phyloP scores from a whole-genome alignment of 1,140 invertebrate genomes.

The Bradysia coprophila region DNA sequence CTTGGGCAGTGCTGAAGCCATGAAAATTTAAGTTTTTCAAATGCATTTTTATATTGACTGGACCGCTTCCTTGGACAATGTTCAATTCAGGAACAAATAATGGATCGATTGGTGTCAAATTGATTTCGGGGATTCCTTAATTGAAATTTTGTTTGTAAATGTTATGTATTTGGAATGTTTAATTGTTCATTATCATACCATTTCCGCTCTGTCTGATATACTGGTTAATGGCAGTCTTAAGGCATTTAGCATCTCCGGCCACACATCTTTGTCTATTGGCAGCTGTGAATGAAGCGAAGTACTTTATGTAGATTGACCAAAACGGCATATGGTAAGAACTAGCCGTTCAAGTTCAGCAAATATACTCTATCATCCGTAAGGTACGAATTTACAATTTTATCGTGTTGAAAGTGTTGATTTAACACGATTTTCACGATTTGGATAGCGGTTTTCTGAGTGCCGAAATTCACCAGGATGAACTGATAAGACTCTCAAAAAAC shows the following conservation, averaged over 20 bases:
- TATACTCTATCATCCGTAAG: too few species aligned
- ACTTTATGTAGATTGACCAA: too few species aligned
- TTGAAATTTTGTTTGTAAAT: not conserved
- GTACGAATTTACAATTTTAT: too few species aligned
- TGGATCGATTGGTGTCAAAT: constrained; percentile 2
- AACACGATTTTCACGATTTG: too few species aligned
- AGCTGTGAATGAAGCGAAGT: too few species aligned
- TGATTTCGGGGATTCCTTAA: not conserved
- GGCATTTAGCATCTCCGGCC: constrained; percentile 8
- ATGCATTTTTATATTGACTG: not conserved
- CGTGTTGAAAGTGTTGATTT: too few species aligned
- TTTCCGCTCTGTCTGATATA: not conserved
- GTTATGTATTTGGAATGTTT: not conserved
- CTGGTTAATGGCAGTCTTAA: constrained; percentile 2
- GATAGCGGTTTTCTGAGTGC: too few species aligned
- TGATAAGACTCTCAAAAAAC: too few species aligned
- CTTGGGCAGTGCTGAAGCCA: not conserved
- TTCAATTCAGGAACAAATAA: not conserved
- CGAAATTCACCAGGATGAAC: too few species aligned
- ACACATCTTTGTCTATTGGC: too few species aligned
- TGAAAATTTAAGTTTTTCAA: not conserved
- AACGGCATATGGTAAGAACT: too few species aligned
- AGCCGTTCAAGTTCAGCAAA: too few species aligned
- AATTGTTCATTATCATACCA: not conserved
- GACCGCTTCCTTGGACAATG: constrained; percentile 1